These are phyloP conservation scores for Boulengeromyrus knoepffleri DNA, from an alignment of 2,113 vertebrate genomes.

Conservation along the genomic window DNA sequence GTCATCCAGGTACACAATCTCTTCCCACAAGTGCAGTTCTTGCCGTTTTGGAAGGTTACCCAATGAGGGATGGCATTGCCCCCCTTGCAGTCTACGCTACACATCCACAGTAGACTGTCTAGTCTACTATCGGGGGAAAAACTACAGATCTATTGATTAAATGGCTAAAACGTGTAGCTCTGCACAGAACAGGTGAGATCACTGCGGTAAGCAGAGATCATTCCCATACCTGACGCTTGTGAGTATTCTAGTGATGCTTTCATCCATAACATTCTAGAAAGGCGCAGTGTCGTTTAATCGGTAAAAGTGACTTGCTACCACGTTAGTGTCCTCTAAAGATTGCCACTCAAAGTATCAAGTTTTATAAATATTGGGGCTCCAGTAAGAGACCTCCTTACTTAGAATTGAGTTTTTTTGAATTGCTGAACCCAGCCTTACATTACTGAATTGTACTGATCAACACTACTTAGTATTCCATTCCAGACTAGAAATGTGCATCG, in stretches of 20 bases:
- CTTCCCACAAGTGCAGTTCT: not conserved
- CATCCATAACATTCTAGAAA: conserved; percentile 7
- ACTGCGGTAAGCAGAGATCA: conserved; percentile 1
- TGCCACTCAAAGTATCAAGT: not conserved
- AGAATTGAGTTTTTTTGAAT: not conserved
- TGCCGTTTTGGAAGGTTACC: not conserved
- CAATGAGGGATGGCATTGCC: not conserved
- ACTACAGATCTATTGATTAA: not conserved
- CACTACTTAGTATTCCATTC: not conserved
- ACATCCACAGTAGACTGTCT: not conserved
- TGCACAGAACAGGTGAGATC: not conserved
- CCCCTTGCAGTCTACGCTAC: not conserved
- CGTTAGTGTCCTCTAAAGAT: conserved; percentile 12
- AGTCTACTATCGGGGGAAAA: not conserved
- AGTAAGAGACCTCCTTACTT: not conserved
- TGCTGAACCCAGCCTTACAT: not conserved
- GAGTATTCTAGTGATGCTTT: not conserved
- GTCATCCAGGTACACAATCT: not conserved
- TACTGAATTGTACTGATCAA: not conserved
- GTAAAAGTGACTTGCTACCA: not conserved
- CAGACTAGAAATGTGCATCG: not conserved
- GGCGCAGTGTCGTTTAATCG: not conserved
- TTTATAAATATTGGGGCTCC: not conserved
- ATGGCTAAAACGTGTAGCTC: not conserved
- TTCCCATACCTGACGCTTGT: not conserved